Conservation (phyloP, 2,113 vertebrate species). For the Plecturocebus donacophilus region DNA sequence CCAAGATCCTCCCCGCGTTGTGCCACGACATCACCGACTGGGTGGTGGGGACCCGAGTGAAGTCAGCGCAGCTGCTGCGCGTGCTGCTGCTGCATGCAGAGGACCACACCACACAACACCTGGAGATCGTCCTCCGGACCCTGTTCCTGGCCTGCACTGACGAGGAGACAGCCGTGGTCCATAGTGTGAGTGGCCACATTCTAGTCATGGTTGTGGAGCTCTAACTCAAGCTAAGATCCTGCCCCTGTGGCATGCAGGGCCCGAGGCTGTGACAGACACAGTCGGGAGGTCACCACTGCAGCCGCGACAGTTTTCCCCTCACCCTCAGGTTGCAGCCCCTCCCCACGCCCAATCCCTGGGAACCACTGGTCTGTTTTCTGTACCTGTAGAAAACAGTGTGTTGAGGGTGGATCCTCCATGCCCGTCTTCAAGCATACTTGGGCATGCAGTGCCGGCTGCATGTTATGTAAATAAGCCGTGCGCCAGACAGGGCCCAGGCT, state of each 20-base stretch:
- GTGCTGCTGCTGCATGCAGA: slow-evolving; percentile 92
- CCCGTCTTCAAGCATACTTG: not conserved
- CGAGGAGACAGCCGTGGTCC: slow-evolving; percentile 87
- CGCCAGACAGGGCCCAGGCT: not conserved
- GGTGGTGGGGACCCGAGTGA: slow-evolving; percentile 91
- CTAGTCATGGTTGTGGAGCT: not conserved
- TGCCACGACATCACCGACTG: slow-evolving; percentile 92
- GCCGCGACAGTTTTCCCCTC: not conserved
- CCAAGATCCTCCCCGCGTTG: slow-evolving; percentile 92
- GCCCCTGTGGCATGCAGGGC: accelerated
- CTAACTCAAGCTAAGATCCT: not conserved
- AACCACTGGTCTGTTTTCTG: not conserved
- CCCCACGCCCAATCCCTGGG: not conserved
- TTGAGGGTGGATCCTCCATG: not conserved
- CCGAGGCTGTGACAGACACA: no score
- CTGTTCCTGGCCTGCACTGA: slow-evolving; percentile 89
- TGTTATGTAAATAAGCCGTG: not conserved
- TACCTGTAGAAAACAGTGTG: not conserved
- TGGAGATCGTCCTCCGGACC: slow-evolving; percentile 90
- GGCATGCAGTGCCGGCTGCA: accelerated
- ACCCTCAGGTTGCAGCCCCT: not conserved
- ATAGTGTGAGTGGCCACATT: slow-evolving; percentile 86
- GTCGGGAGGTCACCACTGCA: not conserved
- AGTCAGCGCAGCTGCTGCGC: slow-evolving; percentile 90
- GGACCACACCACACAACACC: slow-evolving; percentile 94